Evolutionary conservation across 2,888 invertebrate genomes (phyloP).

Genomic region (Lottia scabra): DNA sequence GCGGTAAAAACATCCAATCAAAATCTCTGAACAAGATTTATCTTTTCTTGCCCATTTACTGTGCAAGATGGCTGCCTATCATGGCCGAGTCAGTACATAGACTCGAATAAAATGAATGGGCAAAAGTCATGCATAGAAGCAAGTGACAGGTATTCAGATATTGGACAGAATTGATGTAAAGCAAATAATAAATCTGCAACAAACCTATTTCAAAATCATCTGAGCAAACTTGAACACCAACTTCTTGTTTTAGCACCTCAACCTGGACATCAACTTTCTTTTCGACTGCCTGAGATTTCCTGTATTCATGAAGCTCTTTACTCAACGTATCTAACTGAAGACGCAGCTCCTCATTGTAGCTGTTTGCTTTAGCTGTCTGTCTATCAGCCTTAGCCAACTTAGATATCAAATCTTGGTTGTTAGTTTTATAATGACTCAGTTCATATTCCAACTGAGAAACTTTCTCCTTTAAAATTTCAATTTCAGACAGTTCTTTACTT

Average conservation of each 20-base stretch:
- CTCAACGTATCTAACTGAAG: conserved; percentile 48
- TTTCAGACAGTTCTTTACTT: neutral
- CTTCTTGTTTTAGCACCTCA: conserved; percentile 25
- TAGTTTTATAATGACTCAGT: conserved; percentile 18
- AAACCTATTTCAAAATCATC: conserved; percentile 21
- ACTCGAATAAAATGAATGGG: too few relatives aligned
- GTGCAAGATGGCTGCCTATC: too few relatives aligned
- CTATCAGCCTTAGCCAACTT: conserved; percentile 33
- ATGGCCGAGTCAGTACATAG: too few relatives aligned
- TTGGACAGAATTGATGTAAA: too few relatives aligned
- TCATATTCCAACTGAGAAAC: conserved; percentile 26
- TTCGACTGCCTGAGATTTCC: conserved; percentile 20
- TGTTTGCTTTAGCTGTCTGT: conserved; percentile 40
- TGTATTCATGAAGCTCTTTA: conserved; percentile 42
- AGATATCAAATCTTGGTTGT: conserved; percentile 10
- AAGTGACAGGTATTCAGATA: too few relatives aligned
- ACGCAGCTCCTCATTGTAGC: conserved; percentile 50
- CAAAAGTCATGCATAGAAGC: too few relatives aligned
- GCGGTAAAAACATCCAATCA: too few relatives aligned
- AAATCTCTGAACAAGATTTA: too few relatives aligned
- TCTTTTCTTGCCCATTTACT: too few relatives aligned
- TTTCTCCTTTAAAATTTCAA: conserved; percentile 23
- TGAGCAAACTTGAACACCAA: conserved; percentile 18
- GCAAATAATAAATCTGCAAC: too few relatives aligned
- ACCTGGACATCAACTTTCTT: conserved; percentile 20